A percentile compares a stretch with the other conserved stretches of the same genome.
These are phyloP conservation scores for Geopemphigus sp. DNA, from an alignment of 1,140 invertebrate genomes.

Conservation along the genomic window DNA sequence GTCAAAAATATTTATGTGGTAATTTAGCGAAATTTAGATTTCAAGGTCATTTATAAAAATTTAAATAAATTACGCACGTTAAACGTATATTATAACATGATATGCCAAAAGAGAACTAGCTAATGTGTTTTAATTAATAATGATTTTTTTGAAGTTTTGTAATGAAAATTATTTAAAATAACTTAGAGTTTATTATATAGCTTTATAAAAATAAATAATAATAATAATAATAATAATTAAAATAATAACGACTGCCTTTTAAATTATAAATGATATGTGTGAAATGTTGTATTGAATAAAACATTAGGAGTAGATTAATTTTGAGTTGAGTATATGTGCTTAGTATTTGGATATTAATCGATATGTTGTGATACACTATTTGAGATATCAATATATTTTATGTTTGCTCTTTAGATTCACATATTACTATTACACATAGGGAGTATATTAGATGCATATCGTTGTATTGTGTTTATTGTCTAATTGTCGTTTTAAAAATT, in stretches of 20 bases:
- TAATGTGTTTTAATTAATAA: background rate
- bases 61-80: background rate
- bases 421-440: background rate
- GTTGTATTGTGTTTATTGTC: constrained; percentile 12
- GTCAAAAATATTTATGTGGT: background rate
- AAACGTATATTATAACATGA: background rate
- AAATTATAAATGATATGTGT: constrained; percentile 23
- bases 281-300: constrained; percentile 4
- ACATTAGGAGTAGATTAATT: background rate
- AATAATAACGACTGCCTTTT: too few relatives aligned
- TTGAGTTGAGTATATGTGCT: background rate
- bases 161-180: background rate
- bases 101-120: background rate
- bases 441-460: background rate
- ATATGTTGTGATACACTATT: background rate
- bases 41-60: background rate
- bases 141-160: background rate
- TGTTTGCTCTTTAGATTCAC: background rate
- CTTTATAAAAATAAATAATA: too few relatives aligned
- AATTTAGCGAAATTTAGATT: background rate
- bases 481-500: background rate
- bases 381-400: too few relatives aligned
- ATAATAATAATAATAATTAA: too few relatives aligned
- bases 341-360: background rate
- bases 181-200: background rate